Conservation (phyloP, 2,113 vertebrate genomes). For the Narcine bancroftii region DNA sequence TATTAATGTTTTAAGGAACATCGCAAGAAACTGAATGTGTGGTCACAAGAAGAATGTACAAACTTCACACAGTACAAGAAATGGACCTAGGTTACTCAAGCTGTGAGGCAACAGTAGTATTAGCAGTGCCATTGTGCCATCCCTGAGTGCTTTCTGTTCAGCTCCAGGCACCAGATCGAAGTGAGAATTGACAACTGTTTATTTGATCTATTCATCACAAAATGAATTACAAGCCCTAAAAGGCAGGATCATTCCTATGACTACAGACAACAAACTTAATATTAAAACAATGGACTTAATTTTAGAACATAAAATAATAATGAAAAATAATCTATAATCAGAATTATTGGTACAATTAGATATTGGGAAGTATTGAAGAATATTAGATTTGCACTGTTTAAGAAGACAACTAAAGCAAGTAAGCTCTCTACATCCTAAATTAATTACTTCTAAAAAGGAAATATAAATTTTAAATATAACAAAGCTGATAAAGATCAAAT, state of each 20-base stretch:
- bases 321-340: not conserved
- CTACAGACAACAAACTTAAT: not conserved
- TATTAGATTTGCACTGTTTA: not conserved
- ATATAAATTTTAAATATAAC: not conserved
- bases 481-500: not conserved
- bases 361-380: not conserved
- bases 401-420: not conserved
- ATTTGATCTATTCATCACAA: not conserved
- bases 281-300: not conserved
- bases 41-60: no score
- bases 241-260: not conserved
- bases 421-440: not conserved
- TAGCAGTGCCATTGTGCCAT: not conserved
- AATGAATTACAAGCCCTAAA: not conserved
- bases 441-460: not conserved
- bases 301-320: not conserved
- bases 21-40: no score
- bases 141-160: not conserved
- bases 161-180: not conserved
- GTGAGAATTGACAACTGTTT: not conserved
- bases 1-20: no score
- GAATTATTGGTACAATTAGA: not conserved
- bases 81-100: no score
- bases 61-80: no score
- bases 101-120: not conserved